Evolutionary conservation across 1,140 invertebrate genomes (phyloP), one percentile per base, ranked within the genome.

Genomic region (Agraylea sexmaculata): DNA sequence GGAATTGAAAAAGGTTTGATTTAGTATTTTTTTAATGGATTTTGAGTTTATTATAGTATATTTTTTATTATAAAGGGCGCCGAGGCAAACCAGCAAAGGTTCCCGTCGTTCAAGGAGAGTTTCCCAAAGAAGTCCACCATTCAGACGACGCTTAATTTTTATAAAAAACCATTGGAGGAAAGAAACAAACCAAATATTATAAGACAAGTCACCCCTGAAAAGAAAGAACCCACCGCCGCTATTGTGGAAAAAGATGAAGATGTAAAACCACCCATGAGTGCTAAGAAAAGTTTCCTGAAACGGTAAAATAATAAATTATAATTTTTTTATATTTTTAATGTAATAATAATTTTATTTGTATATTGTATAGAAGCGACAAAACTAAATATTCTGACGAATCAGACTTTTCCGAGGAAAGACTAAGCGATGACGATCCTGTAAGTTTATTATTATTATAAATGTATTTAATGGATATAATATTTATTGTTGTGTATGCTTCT

Each of bases 1-100:
- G 49, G 65, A 68, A 48, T 53, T 68, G 7, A 59, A 65, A 46
- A 57, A 62, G 53, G 64, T 66, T n/a, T n/a, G n/a, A n/a, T n/a
- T n/a, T n/a, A n/a, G n/a, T n/a, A n/a, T n/a, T n/a, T n/a, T n/a
- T n/a, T n/a, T n/a, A n/a, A n/a, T n/a, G n/a, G n/a, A n/a, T n/a
- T n/a, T n/a, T n/a, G n/a, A n/a, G n/a, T n/a, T n/a, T n/a, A n/a
- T n/a, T n/a, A n/a, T n/a, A n/a, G n/a, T n/a, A n/a, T n/a, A n/a
- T n/a, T n/a, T n/a, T n/a, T n/a, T n/a, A n/a, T n/a, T n/a, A n/a
- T n/a, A n/a, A n/a, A n/a, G n/a, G 16, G n/a, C 11, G 28, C 12
- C 33, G 11, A 20, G 25, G 33, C 17, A 35, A 34, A 18, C 12
- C n/a, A 11, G 36, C 37, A 23, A 43, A 43, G 19, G 16, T 20